Conservation (phyloP, 2,113 vertebrate genomes). For the Pelmatolapia mariae region DNA sequence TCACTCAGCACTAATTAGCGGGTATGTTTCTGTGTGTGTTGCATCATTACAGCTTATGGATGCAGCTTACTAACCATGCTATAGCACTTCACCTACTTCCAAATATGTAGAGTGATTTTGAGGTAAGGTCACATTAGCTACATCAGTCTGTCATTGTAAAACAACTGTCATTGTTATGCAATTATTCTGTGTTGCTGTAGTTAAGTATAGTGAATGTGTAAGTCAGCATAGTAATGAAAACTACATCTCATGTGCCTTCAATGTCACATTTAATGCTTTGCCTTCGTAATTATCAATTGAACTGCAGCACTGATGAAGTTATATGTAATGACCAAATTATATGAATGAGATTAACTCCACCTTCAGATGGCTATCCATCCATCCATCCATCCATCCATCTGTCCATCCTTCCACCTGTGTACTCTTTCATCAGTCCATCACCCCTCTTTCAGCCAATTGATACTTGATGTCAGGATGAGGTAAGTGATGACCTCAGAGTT, state of each 20-base stretch:
- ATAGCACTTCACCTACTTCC: not conserved
- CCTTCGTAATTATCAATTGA: not conserved
- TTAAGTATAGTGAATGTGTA: not conserved
- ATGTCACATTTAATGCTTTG: not conserved
- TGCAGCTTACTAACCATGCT: not conserved
- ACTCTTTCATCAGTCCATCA: constrained; percentile 21
- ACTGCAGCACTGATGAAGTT: not conserved
- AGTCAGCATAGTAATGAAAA: not conserved
- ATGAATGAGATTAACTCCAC: constrained; percentile 30
- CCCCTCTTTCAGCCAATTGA: constrained; percentile 48
- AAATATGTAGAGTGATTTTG: not conserved
- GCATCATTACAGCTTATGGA: not conserved
- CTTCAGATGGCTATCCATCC: constrained; percentile 13
- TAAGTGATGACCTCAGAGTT: constrained; percentile 67
- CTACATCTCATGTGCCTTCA: not conserved
- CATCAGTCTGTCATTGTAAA: not conserved
- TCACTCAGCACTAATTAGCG: not conserved
- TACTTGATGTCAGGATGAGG: constrained; percentile 63
- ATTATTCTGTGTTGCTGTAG: not conserved
- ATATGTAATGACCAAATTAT: constrained; percentile 8
- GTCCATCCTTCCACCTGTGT: constrained; percentile 12
- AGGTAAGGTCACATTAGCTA: not conserved
- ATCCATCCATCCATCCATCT: constrained; percentile 8
- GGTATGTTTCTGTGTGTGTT: not conserved
- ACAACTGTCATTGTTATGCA: not conserved